Evolutionary conservation across 30 jellyfish, hydroid and myxozoan genomes (phyloP), one percentile per base, ranked within the genome.

Genomic region (Hydractinia echinata): DNA sequence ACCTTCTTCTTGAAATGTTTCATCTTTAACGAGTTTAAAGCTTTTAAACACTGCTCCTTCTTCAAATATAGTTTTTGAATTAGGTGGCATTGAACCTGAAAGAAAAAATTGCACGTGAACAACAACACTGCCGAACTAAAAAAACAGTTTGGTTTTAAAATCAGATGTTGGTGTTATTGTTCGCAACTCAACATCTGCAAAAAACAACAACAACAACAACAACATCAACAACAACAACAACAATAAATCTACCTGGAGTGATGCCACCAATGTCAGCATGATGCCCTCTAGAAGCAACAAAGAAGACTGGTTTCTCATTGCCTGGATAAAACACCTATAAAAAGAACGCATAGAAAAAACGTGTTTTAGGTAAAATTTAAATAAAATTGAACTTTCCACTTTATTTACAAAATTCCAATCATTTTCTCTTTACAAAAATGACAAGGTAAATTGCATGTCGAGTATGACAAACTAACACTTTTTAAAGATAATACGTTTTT

Each of bases 261-360:
- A 67, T 88, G 52, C 99, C 99, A 66, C 99, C 99, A n/a, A 94
- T 94, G 73, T 94, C 99, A 39, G 99, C 99, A 84, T 94, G 99
- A 79, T 94, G 99, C 10, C 99, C 99, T 15, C 99, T 95, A 18
- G 96, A 84, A 4, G 99, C 99, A 18, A 94, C 99, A 67, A 89
- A 88, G 70, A 94, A 94, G 14, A 94, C 96, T 5, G 96, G 96
- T 50, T 68, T 72, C 16, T 72, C 52, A 53, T 60, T 81, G 49
- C 87, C 91, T 51, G 82, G 84, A 82, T 94, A 88, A 72, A 94
- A 94, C 53, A 94, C 99, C 99, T 93, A 50, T 0, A 58, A 15
- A 64, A 44, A 64, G 39, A 30, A 30, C 2, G 44, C 44, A 30
- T 2, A 2, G 44, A 30, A 30, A n/a, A 30, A 30, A 30, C 44